Percentiles rank a stretch among this genome's conserved stretches.
Conservation (phyloP, 2,113 vertebrate species). For the Climacteris rufus region DNA sequence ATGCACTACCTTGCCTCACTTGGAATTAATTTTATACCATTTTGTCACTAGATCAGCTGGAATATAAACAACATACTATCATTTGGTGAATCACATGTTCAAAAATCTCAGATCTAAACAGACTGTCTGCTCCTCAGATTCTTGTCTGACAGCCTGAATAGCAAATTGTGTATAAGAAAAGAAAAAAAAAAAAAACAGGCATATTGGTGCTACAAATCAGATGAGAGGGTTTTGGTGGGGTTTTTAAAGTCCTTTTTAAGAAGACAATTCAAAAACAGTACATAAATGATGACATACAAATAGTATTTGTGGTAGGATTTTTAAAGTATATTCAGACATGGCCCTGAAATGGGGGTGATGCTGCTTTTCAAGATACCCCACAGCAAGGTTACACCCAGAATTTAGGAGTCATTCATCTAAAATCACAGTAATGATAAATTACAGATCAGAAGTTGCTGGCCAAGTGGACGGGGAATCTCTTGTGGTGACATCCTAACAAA, state of each 20-base stretch:
- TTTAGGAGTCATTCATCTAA: background rate
- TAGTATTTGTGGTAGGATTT: background rate
- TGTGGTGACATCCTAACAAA: background rate
- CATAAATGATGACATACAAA: background rate
- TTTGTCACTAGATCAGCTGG: background rate
- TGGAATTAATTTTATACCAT: background rate
- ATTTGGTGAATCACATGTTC: background rate
- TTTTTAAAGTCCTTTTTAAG: background rate
- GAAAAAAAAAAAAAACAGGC: background rate
- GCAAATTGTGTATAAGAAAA: background rate
- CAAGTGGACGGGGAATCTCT: no score
- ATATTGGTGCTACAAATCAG: background rate
- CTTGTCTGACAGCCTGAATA: background rate
- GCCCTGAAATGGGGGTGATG: background rate
- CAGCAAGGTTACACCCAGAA: background rate
- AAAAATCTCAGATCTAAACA: background rate
- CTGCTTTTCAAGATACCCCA: background rate
- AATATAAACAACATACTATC: background rate
- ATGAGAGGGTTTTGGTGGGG: background rate
- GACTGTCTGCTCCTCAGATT: background rate
- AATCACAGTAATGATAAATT: background rate
- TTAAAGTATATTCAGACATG: background rate
- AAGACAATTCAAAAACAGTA: background rate
- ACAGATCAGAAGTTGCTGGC: background rate
- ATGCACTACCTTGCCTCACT: background rate